Evolutionary conservation across 2,113 vertebrate genomes (phyloP), one percentile per base, ranked within the genome.

Genomic region (Lanius ludovicianus): DNA sequence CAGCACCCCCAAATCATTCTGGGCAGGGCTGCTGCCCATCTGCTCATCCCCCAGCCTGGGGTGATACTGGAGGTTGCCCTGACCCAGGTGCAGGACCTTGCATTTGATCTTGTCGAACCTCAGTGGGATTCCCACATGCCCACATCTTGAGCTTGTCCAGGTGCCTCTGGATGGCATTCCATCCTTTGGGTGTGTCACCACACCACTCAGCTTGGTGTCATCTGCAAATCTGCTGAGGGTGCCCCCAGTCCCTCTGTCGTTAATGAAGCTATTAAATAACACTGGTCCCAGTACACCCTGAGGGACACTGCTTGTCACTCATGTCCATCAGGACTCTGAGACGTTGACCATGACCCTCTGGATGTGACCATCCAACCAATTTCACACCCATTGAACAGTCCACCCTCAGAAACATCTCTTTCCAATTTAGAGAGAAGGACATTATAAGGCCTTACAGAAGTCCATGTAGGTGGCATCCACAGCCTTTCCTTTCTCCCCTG

Each of bases 381-480:
- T 50, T 37, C 68, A 65, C 22, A 37, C 23, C 25, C 17, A 6
- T 4, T 44, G 33, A 25, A 10, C 18, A 65, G 31, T 23, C 25
- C 17, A 17, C 31, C 25, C 42, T 25, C 31, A 33, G 44, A 65
- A 11, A 18, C 31, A 27, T 50, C 42, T 49, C 49, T 30, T 39
- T 25, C 41, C 25, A 42, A 0, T 56, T 21, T 42, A 31, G 42
- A 35, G 50, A 53, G 5, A 7, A 30, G n/a, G 56, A 11, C 17
- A 16, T 31, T 28, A 10, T 17, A n/a, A 21, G 49, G n/a, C 49
- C n/a, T 79, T 41, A 4, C 56, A 49, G n/a, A 22, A 41, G 18
- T 31, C 31, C 13, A 6, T 0, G 0, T 2, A 37, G 39, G 27
- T 46, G 64, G 5, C 39, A 50, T 44, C 59, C 18, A 50, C 23